These are phyloP conservation scores for Cephus spinipes DNA, from an alignment of 2,888 invertebrate genomes.

Conservation along the genomic window DNA sequence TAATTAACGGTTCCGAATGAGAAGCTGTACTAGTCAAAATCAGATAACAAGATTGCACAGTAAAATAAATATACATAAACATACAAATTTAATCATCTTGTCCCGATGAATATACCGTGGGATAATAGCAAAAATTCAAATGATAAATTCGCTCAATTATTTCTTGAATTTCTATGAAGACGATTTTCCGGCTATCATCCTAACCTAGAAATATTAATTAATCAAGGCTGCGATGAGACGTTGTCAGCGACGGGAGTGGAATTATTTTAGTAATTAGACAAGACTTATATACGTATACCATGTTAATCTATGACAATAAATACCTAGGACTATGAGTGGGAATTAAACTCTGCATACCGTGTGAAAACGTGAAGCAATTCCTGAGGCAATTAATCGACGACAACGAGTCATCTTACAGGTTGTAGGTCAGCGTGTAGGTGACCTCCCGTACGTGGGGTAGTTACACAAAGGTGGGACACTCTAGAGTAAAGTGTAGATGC, in stretches of 20 bases:
- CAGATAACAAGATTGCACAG: not conserved
- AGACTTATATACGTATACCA: no score
- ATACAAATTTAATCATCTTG: not conserved
- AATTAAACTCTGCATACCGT: not conserved
- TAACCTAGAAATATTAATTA: no score
- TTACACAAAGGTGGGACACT: slow-evolving; percentile 45
- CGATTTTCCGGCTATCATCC: no score
- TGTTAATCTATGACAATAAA: not conserved
- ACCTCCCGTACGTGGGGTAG: slow-evolving; percentile 18
- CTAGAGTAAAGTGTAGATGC: slow-evolving; percentile 35
- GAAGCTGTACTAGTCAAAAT: not conserved
- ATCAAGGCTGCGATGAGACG: no score
- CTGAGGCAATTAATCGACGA: not conserved
- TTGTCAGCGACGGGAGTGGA: no score
- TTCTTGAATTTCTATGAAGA: no score
- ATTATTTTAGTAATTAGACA: no score
- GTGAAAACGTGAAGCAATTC: not conserved
- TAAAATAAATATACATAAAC: not conserved
- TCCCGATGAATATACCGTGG: no score
- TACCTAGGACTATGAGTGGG: not conserved
- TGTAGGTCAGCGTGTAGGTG: slow-evolving; percentile 16
- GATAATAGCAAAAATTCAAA: no score
- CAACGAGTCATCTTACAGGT: not conserved
- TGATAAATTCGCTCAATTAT: no score
- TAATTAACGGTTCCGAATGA: not conserved